These are phyloP conservation scores for Zoanthus solanderi DNA, from an alignment of 92 coral and sea anemone genomes.

Conservation along the genomic window DNA sequence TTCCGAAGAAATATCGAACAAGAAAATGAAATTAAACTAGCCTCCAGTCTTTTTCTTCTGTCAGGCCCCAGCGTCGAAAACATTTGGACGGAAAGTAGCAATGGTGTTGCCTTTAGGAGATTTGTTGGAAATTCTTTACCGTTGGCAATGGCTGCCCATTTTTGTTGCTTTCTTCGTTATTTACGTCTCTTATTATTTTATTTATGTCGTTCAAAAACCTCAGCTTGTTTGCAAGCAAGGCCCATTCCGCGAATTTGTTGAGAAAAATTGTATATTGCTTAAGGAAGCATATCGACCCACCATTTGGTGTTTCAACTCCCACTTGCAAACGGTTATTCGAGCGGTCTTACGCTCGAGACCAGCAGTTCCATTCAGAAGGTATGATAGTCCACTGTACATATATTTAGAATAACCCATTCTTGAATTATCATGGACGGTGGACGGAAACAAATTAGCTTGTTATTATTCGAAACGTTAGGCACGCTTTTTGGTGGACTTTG, in stretches of 20 bases:
- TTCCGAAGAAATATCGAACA: constrained; percentile 27
- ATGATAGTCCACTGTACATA: background rate
- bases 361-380: constrained; percentile 84
- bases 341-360: constrained; percentile 84
- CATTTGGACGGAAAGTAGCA: background rate
- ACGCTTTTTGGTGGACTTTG: background rate
- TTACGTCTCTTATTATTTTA: constrained; percentile 74
- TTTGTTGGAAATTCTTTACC: constrained; percentile 68
- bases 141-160: constrained; percentile 87
- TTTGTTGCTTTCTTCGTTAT: constrained; percentile 59
- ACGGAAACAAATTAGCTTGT: background rate
- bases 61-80: constrained; percentile 16
- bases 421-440: background rate
- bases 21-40: background rate
- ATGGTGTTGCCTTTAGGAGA: constrained; percentile 33
- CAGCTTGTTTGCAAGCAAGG: constrained; percentile 80
- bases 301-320: constrained; percentile 86
- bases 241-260: constrained; percentile 73
- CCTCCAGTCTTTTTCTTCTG: constrained; percentile 49
- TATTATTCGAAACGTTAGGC: background rate
- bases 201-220: constrained; percentile 82
- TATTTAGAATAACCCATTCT: background rate
- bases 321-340: constrained; percentile 80
- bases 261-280: constrained; percentile 66
- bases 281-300: constrained; percentile 81